Percentiles rank a stretch among this genome's conserved stretches.
phyloP scores from a whole-genome alignment of 2,797 vertebrate genomes.

The Labeo calbasu region DNA sequence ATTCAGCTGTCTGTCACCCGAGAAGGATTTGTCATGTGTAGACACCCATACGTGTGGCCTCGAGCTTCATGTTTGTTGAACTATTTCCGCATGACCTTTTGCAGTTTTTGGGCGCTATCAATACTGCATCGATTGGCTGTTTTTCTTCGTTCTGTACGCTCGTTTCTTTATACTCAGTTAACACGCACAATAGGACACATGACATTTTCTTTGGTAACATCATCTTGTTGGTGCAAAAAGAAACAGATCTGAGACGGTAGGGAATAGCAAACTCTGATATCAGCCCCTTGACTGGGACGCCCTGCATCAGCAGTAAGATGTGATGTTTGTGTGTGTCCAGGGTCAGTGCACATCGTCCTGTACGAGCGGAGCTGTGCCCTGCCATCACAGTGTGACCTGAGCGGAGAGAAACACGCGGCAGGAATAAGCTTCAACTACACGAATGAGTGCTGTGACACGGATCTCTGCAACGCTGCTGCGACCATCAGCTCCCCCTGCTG shows the following conservation, averaged over 20 bases:
- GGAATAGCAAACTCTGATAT: not conserved
- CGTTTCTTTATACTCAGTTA: not conserved
- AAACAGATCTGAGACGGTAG: not conserved
- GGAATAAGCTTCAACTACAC: conserved; percentile 79
- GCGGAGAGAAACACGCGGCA: conserved; percentile 70
- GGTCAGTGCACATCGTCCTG: conserved; percentile 70
- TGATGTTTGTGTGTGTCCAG: conserved; percentile 60
- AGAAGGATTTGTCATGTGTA: not conserved
- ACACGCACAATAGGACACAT: not conserved
- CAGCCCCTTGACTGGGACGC: not conserved
- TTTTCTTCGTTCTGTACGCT: not conserved
- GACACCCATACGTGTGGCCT: no score
- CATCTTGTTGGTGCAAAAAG: no score
- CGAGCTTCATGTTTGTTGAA: not conserved
- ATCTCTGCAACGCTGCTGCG: conserved; percentile 78
- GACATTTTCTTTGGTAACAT: not conserved
- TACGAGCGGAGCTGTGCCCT: conserved; percentile 80
- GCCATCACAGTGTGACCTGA: conserved; percentile 71
- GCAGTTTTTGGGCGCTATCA: not conserved
- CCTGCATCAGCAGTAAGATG: not conserved
- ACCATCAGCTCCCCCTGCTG: conserved; percentile 52
- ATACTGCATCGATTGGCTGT: not conserved
- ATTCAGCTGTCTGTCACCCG: not conserved
- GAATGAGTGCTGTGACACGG: conserved; percentile 79
- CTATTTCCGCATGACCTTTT: not conserved